Evolutionary conservation across 2,888 invertebrate genomes (phyloP).

Genomic region (Panzeria rudis): DNA sequence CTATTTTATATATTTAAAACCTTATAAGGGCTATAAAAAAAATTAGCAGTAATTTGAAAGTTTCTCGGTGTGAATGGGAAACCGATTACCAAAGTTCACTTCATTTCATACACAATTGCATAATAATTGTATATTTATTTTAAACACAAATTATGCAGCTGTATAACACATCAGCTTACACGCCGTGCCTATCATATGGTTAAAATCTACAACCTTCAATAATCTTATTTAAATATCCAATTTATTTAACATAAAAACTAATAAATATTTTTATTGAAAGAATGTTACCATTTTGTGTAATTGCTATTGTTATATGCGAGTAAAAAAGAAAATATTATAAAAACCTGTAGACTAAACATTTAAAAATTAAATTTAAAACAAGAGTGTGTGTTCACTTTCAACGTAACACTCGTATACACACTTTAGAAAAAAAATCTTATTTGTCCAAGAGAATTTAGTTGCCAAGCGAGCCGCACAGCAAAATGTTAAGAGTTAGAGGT

Average conservation of each 20-base stretch:
- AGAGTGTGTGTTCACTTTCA: slow-evolving; percentile 12
- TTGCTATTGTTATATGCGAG: background rate
- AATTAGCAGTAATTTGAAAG: no score
- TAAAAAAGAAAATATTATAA: background rate
- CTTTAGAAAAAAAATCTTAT: background rate
- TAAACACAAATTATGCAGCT: no score
- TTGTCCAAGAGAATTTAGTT: slow-evolving; percentile 23
- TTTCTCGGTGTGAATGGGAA: no score
- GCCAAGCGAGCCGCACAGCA: background rate
- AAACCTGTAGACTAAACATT: background rate
- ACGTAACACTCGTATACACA: background rate
- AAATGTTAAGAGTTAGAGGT: background rate
- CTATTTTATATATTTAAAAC: no score
- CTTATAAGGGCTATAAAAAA: no score
- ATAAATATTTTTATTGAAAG: background rate
- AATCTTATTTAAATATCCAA: background rate
- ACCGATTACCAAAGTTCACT: no score
- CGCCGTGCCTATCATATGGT: no score
- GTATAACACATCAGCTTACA: no score
- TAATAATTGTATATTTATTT: no score
- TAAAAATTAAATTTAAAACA: slow-evolving; percentile 38
- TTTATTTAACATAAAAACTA: background rate
- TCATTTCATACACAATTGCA: no score
- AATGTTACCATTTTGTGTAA: background rate
- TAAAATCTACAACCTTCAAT: no score